phyloP scores from a whole-genome alignment of 1,140 invertebrate genomes.

The Odontomachus brunneus region DNA sequence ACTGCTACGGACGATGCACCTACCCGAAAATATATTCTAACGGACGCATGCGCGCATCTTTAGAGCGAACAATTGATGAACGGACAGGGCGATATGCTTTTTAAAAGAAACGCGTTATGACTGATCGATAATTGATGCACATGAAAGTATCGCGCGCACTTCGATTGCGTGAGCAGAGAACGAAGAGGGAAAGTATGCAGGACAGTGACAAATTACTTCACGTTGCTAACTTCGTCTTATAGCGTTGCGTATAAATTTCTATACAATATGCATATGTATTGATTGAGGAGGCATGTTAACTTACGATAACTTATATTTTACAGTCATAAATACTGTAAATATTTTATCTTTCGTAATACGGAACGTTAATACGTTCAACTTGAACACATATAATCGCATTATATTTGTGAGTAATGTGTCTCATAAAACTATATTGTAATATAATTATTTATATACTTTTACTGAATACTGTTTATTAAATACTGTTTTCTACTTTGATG shows the following conservation, averaged over 20 bases:
- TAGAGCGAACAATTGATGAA: slow-evolving; percentile 5
- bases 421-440: background rate
- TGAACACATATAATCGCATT: too few species aligned
- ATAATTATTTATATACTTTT: background rate
- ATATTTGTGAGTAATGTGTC: too few species aligned
- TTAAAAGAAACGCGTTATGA: background rate
- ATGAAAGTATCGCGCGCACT: background rate
- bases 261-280: too few species aligned
- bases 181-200: too few species aligned
- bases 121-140: background rate
- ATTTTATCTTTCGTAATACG: too few species aligned
- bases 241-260: too few species aligned
- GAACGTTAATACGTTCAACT: too few species aligned
- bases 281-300: background rate
- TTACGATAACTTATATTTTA: too few species aligned
- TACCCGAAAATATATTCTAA: background rate
- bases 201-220: too few species aligned
- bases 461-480: slow-evolving; percentile 44
- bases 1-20: background rate
- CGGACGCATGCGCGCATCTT: slow-evolving; percentile 38
- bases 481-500: slow-evolving; percentile 26
- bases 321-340: too few species aligned
- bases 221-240: too few species aligned
- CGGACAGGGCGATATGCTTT: background rate
- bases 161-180: background rate